Conservation (phyloP, 30 jellyfish, hydroid and myxozoan genomes). For the Phacellophora camtschatica region DNA sequence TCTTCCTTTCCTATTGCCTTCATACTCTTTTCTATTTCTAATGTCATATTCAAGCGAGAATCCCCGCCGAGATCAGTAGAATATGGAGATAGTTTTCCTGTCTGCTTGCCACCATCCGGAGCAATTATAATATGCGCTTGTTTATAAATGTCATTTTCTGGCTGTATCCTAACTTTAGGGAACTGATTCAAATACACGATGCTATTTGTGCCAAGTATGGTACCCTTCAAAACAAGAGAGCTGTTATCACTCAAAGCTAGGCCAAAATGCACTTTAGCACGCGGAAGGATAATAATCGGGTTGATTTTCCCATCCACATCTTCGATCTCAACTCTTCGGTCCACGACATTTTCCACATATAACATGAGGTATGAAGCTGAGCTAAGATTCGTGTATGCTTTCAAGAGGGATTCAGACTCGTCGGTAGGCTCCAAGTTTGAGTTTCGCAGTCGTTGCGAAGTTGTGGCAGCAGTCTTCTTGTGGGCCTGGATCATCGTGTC, state of each 20-base stretch:
- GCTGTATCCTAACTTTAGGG: constrained; percentile 54
- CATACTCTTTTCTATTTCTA: constrained; percentile 18
- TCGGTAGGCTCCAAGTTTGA: constrained; percentile 47
- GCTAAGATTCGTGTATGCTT: constrained; percentile 53
- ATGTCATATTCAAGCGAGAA: constrained; percentile 6
- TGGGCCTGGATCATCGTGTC: constrained; percentile 29
- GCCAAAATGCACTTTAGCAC: constrained; percentile 71
- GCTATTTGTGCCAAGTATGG: constrained; percentile 59
- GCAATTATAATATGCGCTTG: constrained; percentile 67
- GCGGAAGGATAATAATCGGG: constrained; percentile 79
- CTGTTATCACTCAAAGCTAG: constrained; percentile 64
- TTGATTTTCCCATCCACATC: constrained; percentile 66
- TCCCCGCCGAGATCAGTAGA: constrained; percentile 35
- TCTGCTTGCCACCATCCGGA: constrained; percentile 13
- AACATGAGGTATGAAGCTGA: constrained; percentile 67
- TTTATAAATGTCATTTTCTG: constrained; percentile 67
- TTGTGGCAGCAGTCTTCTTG: constrained; percentile 59
- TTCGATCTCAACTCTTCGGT: constrained; percentile 72
- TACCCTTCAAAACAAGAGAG: constrained; percentile 60
- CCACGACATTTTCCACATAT: constrained; percentile 65
- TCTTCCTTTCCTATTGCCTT: neutral
- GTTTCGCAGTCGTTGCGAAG: constrained; percentile 17
- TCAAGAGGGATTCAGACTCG: constrained; percentile 35
- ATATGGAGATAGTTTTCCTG: constrained; percentile 17
- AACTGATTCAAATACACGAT: constrained; percentile 56